These are phyloP conservation scores for Synanthedon myopaeformis DNA, from an alignment of 2,888 invertebrate species.

Conservation along the genomic window DNA sequence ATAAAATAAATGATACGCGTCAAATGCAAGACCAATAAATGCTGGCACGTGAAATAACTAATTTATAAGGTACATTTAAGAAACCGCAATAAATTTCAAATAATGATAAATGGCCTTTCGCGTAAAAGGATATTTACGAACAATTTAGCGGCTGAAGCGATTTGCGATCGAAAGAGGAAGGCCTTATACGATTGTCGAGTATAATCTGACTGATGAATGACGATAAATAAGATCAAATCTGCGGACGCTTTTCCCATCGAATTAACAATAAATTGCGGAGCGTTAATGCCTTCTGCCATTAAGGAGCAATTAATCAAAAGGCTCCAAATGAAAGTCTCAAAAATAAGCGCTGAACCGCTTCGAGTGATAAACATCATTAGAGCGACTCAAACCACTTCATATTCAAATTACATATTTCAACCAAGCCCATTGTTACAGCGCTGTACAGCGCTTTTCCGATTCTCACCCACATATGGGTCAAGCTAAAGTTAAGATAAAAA, in stretches of 20 bases:
- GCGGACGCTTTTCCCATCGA: constrained; percentile 22
- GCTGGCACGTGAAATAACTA: background rate
- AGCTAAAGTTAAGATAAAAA: too few species aligned
- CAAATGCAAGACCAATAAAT: too few species aligned
- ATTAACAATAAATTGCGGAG: constrained; percentile 47
- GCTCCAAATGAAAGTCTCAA: constrained; percentile 27
- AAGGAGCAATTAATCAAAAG: constrained; percentile 61
- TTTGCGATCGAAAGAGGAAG: background rate
- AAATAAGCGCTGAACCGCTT: constrained; percentile 21
- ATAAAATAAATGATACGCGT: too few species aligned
- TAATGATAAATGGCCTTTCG: background rate
- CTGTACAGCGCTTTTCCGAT: too few species aligned
- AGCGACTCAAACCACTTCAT: background rate
- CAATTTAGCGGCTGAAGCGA: background rate
- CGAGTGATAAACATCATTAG: constrained; percentile 18
- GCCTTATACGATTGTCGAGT: background rate
- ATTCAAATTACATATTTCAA: background rate
- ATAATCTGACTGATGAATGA: background rate
- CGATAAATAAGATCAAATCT: constrained; percentile 24
- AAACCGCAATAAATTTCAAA: constrained; percentile 2
- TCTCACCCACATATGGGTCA: too few species aligned
- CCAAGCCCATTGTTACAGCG: too few species aligned
- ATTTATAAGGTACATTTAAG: constrained; percentile 1
- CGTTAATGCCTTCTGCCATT: constrained; percentile 59
- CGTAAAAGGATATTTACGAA: background rate